Percentiles rank a stretch among this genome's conserved stretches.
Conservation (phyloP, 2,113 vertebrate genomes). For the Athene cunicularia region DNA sequence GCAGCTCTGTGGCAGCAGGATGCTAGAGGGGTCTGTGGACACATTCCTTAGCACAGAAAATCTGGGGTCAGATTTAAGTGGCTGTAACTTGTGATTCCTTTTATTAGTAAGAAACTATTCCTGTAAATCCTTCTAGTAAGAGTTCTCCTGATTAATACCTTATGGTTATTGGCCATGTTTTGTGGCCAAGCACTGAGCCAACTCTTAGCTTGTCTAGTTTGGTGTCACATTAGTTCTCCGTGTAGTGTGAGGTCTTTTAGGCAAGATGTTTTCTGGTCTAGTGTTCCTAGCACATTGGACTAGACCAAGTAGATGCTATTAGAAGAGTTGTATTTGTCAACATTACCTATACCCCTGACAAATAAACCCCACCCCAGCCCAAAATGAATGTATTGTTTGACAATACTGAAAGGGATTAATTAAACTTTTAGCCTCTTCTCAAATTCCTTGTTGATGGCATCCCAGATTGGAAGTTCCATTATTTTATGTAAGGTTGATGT, state of each 20-base stretch:
- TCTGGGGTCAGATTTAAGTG: not conserved
- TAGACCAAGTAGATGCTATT: not conserved
- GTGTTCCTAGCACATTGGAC: not conserved
- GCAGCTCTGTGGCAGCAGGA: accelerated
- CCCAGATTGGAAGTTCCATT: not conserved
- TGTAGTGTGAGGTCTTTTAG: not conserved
- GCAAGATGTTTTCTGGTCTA: not conserved
- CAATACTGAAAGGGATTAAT: not conserved
- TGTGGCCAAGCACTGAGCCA: not conserved
- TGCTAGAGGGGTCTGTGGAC: not conserved
- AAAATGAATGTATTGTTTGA: not conserved
- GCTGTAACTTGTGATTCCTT: not conserved
- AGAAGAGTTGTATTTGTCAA: not conserved
- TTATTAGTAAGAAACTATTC: not conserved
- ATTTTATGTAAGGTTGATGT: not conserved
- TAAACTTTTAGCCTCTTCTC: not conserved
- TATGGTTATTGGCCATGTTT: not conserved
- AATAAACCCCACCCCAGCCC: not conserved
- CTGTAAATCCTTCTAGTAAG: not conserved
- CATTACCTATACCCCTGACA: not conserved
- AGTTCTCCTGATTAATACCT: not conserved
- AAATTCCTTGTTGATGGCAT: not conserved
- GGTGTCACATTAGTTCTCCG: not conserved
- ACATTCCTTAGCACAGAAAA: not conserved
- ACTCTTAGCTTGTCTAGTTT: not conserved